These are phyloP conservation scores for Mus spretus DNA, from an alignment of 2,797 vertebrate genomes.

Conservation along the genomic window DNA sequence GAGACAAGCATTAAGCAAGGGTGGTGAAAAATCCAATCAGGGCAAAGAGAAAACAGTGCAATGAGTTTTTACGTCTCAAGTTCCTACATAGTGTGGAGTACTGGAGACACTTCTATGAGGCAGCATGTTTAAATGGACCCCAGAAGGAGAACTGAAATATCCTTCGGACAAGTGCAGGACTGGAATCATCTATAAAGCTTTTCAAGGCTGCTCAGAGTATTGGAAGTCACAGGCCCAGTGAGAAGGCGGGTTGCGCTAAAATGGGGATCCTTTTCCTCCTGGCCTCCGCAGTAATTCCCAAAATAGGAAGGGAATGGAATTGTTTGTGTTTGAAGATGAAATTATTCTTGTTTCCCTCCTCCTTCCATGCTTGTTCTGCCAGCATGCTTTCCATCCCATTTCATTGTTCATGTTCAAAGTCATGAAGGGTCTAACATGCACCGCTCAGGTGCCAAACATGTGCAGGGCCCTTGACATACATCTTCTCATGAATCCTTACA, in stretches of 20 bases:
- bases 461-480: not conserved
- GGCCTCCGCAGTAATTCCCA: conserved; percentile 80
- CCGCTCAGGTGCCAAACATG: conserved; percentile 58
- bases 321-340: conserved; percentile 82
- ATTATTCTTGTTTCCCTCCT: conserved; percentile 81
- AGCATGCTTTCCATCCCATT: conserved; percentile 65
- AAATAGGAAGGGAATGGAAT: conserved; percentile 81
- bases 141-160: conserved; percentile 15
- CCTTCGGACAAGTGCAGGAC: not conserved
- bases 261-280: conserved; percentile 79
- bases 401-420: conserved; percentile 67
- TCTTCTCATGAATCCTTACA: not conserved
- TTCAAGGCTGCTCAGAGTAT: conserved; percentile 54
- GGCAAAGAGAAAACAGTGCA: not conserved
- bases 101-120: conserved; percentile 3
- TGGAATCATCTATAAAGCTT: conserved; percentile 85
- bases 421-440: conserved; percentile 31
- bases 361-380: conserved; percentile 54
- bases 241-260: conserved; percentile 82
- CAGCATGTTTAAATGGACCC: conserved; percentile 20
- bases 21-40: not conserved
- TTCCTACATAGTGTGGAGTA: not conserved
- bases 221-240: conserved; percentile 68
- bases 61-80: not conserved
- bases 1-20: conserved; percentile 31